phyloP scores from a whole-genome alignment of 2,888 invertebrate genomes.

The Luperina nickerlii region DNA sequence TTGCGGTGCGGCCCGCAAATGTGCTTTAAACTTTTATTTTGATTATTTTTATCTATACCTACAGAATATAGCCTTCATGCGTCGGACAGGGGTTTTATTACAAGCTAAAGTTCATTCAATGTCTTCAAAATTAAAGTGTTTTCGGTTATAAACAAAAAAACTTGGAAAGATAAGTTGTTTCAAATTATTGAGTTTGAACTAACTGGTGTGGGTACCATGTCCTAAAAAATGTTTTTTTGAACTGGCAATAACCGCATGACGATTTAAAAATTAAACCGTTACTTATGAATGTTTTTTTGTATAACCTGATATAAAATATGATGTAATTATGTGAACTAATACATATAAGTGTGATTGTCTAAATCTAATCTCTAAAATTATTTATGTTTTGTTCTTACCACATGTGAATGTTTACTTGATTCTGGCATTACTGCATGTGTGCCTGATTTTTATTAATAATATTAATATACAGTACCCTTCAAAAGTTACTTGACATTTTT shows the following conservation, averaged over 20 bases:
- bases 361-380: conserved; percentile 5
- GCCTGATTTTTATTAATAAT: conserved; percentile 11
- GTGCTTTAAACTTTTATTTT: no score
- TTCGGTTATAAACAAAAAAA: background rate
- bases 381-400: background rate
- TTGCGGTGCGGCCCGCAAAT: no score
- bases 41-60: background rate
- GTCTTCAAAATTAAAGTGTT: conserved; percentile 23
- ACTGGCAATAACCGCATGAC: conserved; percentile 67
- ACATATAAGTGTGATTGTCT: conserved; percentile 47
- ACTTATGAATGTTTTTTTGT: conserved; percentile 28
- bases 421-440: conserved; percentile 47
- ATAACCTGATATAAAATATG: conserved; percentile 24
- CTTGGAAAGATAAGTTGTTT: conserved; percentile 61
- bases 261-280: conserved; percentile 20
- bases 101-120: background rate
- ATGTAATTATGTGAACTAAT: conserved; percentile 37
- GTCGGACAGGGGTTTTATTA: conserved; percentile 8
- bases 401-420: conserved; percentile 26
- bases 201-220: conserved; percentile 69
- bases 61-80: background rate
- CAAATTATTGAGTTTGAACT: conserved; percentile 64
- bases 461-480: no score
- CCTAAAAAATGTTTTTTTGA: conserved; percentile 50
- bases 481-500: no score